A percentile compares a stretch with the other conserved stretches of the same genome.
These are phyloP conservation scores for Hippotragus niger DNA, from an alignment of 2,113 vertebrate species.

Conservation along the genomic window DNA sequence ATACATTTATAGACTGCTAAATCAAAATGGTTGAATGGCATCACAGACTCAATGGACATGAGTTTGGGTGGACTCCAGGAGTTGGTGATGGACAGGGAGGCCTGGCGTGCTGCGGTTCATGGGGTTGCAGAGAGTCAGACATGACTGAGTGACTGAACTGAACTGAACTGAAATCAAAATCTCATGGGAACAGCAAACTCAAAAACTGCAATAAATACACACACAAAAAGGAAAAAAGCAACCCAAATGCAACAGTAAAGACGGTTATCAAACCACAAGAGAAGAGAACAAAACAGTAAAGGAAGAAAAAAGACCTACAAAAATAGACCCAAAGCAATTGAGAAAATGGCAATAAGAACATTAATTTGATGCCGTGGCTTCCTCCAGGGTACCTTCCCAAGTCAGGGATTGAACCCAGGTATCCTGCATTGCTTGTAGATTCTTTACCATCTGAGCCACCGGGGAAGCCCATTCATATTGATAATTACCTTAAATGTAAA, in stretches of 20 bases:
- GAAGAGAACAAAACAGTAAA: background rate
- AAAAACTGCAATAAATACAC: background rate
- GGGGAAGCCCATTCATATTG: background rate
- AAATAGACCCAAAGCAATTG: background rate
- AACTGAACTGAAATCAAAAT: background rate
- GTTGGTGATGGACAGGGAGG: too few relatives aligned
- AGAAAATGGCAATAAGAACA: background rate
- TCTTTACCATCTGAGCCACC: background rate
- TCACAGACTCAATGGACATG: too few relatives aligned
- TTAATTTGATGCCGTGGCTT: background rate
- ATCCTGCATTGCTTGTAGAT: background rate
- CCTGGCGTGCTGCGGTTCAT: fast-evolving
- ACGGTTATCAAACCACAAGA: background rate
- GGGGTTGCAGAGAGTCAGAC: fast-evolving
- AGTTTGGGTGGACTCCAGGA: too few relatives aligned
- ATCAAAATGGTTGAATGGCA: background rate
- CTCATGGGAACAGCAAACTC: background rate
- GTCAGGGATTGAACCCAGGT: fast-evolving
- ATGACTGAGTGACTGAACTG: too few relatives aligned
- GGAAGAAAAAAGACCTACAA: background rate
- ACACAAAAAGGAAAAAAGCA: background rate
- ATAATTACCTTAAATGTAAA: background rate
- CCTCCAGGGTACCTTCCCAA: background rate
- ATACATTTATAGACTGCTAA: background rate
- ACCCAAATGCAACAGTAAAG: background rate